Evolutionary conservation across 2,888 invertebrate species (phyloP), one percentile per base, ranked within the genome.

Genomic region (Tenodera sinensis): DNA sequence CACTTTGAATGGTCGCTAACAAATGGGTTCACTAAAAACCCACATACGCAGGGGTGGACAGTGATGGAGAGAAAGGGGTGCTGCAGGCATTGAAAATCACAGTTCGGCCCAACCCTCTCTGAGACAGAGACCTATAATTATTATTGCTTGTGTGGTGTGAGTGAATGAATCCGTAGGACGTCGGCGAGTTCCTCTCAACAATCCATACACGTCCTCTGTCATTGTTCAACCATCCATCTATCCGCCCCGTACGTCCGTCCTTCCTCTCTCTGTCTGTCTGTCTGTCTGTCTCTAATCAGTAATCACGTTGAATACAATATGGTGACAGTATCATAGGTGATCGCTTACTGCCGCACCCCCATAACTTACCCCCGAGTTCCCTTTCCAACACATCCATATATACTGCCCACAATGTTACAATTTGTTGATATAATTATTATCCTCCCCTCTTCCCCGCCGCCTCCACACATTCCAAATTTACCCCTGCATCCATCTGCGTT

Each of bases 381-480:
- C 83, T 83, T 88, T 47, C 83, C 83, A 83, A 84, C 88, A 47
- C 83, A 30, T 28, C 88, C 88, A 88, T 88, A 87, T 87, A 87
- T 87, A 83, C 87, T 87, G 83, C 87, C 87, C 87, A 87, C 87
- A 87, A 87, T 88, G 88, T 88, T 84, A 88, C 88, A 88, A 88
- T 88, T 88, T 88, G 88, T 88, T 88, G 88, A 88, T 88, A 88
- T 88, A 88, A 88, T 88, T 88, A 88, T 88, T 88, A 83, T 83
- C 88, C 92, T 92, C 91, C 92, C 92, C 91, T 90, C 91, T 91
- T 90, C 90, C 88, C 90, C 88, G 81, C 54, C 54, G 88, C 88
- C 85, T 14, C 83, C 27, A 34, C 87, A 87, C 89, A 90, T 89
- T 83, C 89, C 86, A 85, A 88, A 87, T 83, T 82, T 90, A 88